phyloP scores from a whole-genome alignment of 2,797 vertebrate species.

The Lithobates sylvaticus region DNA sequence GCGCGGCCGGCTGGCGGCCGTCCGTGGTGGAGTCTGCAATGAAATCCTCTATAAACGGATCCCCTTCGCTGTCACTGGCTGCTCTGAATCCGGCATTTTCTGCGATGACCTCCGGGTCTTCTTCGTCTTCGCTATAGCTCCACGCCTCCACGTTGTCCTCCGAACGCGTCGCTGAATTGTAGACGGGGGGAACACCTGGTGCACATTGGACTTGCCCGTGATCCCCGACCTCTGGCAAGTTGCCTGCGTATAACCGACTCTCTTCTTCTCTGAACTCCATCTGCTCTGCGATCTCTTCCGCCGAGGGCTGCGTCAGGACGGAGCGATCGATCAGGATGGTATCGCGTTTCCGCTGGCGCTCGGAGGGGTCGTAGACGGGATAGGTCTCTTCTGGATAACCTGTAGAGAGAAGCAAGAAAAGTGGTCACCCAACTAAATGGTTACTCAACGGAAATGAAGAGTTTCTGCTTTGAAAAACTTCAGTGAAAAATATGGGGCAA shows the following conservation, averaged over 20 bases:
- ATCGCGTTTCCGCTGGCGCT: conserved; percentile 68
- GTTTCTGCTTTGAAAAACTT: too few species aligned
- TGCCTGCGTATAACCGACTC: conserved; percentile 64
- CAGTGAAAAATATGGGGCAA: too few species aligned
- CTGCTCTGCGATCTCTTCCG: conserved; percentile 83
- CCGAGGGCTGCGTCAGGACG: conserved; percentile 78
- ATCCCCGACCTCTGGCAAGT: conserved; percentile 60
- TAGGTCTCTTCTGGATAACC: conserved; percentile 92
- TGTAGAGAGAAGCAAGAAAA: conserved; percentile 66
- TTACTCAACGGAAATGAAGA: too few species aligned
- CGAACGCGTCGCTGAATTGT: neutral
- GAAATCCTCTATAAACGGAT: conserved; percentile 71
- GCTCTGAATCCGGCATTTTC: conserved; percentile 84
- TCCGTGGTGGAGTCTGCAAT: conserved; percentile 68
- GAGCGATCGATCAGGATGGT: conserved; percentile 79
- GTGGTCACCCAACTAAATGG: too few species aligned
- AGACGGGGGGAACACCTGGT: conserved; percentile 46
- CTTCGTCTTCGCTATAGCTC: conserved; percentile 75
- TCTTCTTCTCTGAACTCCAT: conserved; percentile 76
- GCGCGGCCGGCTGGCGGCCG: conserved; percentile 30
- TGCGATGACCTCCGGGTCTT: conserved; percentile 87
- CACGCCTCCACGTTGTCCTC: conserved; percentile 63
- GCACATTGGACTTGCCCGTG: neutral
- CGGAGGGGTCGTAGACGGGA: conserved; percentile 80
- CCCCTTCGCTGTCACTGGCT: conserved; percentile 76